phyloP scores from a whole-genome alignment of 2,797 vertebrate species.

The Semotilus atromaculatus region DNA sequence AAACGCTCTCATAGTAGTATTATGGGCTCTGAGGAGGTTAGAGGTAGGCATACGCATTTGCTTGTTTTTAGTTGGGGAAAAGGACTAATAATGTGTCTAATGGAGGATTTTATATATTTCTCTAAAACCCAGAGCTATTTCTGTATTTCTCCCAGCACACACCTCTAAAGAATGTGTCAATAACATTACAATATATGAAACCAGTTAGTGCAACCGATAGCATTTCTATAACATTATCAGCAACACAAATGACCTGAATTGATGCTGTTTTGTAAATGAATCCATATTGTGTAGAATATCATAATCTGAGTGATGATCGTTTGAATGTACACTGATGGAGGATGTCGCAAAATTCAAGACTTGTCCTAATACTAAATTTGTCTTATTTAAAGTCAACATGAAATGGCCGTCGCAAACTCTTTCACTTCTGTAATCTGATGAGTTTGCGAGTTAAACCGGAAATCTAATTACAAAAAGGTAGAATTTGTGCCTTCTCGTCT shows the following conservation, averaged over 20 bases:
- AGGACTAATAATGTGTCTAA: constrained; percentile 26
- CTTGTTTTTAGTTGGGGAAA: constrained; percentile 20
- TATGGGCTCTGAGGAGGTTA: constrained; percentile 13
- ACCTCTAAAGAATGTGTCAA: constrained; percentile 16
- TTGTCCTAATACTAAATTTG: not conserved
- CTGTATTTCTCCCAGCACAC: constrained; percentile 24
- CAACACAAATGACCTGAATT: not conserved
- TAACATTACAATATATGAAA: not conserved
- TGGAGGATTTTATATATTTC: constrained; percentile 41
- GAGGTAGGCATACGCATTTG: constrained; percentile 10
- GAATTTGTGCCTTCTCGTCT: not conserved
- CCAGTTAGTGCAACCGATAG: not conserved
- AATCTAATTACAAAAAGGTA: not conserved
- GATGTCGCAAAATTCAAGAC: not conserved
- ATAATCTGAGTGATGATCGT: not conserved
- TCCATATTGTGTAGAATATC: not conserved
- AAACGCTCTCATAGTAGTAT: constrained; percentile 11
- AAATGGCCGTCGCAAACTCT: not conserved
- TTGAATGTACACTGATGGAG: constrained; percentile 11
- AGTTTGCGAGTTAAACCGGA: not conserved
- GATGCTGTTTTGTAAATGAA: not conserved
- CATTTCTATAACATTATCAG: not conserved
- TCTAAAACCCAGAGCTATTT: constrained; percentile 32
- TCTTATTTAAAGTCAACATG: constrained; percentile 16
- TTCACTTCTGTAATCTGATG: not conserved